Conservation (phyloP, 1,140 invertebrate species). For the Scaptomyza hsui region DNA sequence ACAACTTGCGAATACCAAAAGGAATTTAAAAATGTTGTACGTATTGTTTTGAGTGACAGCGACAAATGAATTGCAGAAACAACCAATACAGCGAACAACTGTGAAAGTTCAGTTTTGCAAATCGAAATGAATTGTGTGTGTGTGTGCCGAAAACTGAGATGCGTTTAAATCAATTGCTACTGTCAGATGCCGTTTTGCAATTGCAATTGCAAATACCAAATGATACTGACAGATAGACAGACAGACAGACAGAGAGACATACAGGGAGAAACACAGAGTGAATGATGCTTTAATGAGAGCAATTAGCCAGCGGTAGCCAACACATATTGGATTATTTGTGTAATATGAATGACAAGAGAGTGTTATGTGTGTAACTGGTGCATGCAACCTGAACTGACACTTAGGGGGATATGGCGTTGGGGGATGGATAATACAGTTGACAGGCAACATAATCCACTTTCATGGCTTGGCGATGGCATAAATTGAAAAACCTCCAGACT, state of each 20-base stretch:
- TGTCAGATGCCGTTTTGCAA: slow-evolving; percentile 32
- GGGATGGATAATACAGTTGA: slow-evolving; percentile 48
- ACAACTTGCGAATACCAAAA: too few species aligned
- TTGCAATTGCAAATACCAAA: slow-evolving; percentile 18
- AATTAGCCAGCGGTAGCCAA: slow-evolving; percentile 42
- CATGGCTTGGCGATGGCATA: slow-evolving; percentile 29
- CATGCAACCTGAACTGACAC: slow-evolving; percentile 24
- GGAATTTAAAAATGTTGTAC: too few species aligned
- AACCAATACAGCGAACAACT: background rate
- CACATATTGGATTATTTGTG: slow-evolving; percentile 7
- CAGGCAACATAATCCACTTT: slow-evolving; percentile 68
- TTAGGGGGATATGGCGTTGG: slow-evolving; percentile 10
- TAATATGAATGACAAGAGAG: background rate
- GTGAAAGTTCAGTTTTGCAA: slow-evolving; percentile 20
- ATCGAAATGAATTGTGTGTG: slow-evolving; percentile 35
- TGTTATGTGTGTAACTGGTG: too few species aligned
- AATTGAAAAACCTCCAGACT: slow-evolving; percentile 52
- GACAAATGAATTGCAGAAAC: background rate
- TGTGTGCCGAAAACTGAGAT: background rate
- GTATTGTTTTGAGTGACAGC: background rate
- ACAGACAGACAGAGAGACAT: slow-evolving; percentile 5
- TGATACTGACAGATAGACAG: slow-evolving; percentile 1
- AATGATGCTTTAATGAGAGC: slow-evolving; percentile 65
- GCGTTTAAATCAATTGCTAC: slow-evolving; percentile 53
- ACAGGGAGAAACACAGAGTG: slow-evolving; percentile 31